Conservation (phyloP, 2,797 vertebrate species). For the Podarcis siculus region DNA sequence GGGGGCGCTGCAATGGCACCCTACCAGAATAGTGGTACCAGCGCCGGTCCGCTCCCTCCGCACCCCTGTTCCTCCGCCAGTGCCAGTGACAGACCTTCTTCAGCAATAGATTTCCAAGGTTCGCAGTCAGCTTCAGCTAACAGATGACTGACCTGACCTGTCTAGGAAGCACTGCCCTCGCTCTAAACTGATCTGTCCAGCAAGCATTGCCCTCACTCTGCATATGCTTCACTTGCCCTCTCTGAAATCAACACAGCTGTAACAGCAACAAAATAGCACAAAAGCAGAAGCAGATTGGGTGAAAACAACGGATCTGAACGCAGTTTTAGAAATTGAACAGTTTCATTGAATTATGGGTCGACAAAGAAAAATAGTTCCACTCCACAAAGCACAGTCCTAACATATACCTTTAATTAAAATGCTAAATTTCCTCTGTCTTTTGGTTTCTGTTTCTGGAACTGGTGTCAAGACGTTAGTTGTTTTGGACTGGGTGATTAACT, state of each 20-base stretch:
- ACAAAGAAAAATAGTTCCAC: background rate
- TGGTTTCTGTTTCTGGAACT: background rate
- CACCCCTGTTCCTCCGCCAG: too few relatives aligned
- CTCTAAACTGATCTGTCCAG: background rate
- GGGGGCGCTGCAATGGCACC: too few relatives aligned
- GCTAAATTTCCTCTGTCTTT: rapidly evolving
- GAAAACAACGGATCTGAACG: background rate
- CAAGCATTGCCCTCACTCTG: background rate
- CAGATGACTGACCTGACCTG: background rate
- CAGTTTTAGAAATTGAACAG: background rate
- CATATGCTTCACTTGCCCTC: background rate
- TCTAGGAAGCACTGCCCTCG: background rate
- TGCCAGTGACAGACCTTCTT: background rate
- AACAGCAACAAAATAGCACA: background rate
- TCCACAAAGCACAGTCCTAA: background rate
- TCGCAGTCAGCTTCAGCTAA: background rate
- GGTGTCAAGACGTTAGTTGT: background rate
- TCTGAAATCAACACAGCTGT: background rate
- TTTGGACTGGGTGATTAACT: background rate
- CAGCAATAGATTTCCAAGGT: background rate
- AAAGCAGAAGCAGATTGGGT: background rate
- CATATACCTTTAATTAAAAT: background rate
- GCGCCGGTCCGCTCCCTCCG: too few relatives aligned
- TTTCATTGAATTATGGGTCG: background rate
- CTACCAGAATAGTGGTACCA: too few relatives aligned